Evolutionary conservation across 2,113 vertebrate species (phyloP).

Genomic region (Archilochus colubris): DNA sequence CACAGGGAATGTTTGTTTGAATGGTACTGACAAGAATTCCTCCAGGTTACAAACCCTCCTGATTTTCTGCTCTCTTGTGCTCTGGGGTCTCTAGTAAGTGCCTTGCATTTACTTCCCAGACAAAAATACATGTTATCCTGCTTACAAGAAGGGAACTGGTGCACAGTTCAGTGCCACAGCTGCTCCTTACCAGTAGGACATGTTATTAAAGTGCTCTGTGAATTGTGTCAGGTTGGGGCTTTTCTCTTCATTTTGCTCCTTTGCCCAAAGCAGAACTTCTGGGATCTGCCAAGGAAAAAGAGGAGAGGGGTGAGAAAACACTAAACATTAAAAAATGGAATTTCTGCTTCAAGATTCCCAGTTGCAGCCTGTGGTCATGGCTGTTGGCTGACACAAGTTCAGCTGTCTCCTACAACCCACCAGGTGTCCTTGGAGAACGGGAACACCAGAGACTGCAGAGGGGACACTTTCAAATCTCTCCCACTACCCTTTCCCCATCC

Average conservation of each 20-base stretch:
- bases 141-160: neutral
- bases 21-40: neutral
- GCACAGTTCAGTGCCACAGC: neutral
- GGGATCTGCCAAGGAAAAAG: conserved; percentile 83
- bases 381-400: neutral
- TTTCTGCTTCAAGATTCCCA: neutral
- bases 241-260: conserved; percentile 99
- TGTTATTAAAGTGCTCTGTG: conserved; percentile 99
- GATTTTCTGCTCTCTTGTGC: neutral
- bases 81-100: neutral
- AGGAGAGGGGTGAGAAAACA: neutral
- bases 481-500: neutral
- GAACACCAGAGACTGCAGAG: neutral
- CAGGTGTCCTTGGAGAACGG: neutral
- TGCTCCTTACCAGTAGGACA: conserved; percentile 94
- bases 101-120: neutral
- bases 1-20: neutral
- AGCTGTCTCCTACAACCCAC: neutral
- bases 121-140: neutral
- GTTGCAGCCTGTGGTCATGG: neutral
- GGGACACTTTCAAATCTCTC: neutral
- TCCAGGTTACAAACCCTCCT: neutral
- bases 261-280: conserved; percentile 97
- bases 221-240: conserved; percentile 99
- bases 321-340: neutral